These are phyloP conservation scores for Gymnothorax reevesii DNA, from an alignment of 2,797 vertebrate species.

Conservation along the genomic window DNA sequence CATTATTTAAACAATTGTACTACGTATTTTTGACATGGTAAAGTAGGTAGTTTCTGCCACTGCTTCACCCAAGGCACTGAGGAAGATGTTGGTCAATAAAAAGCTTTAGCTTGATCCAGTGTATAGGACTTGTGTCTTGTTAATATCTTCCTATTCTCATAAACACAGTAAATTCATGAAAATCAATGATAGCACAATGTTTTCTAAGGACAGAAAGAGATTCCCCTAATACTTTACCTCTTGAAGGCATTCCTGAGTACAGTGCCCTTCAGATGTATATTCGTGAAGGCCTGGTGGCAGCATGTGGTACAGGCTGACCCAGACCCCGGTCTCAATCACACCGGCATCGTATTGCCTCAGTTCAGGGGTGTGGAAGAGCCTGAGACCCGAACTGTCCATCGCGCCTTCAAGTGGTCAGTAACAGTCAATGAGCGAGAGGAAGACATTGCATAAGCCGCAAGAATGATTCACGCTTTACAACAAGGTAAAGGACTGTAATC, in stretches of 20 bases:
- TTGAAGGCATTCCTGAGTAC: conserved; percentile 82
- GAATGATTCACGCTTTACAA: neutral
- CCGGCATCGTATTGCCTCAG: conserved; percentile 80
- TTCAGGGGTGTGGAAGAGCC: conserved; percentile 74
- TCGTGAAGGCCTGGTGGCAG: conserved; percentile 82
- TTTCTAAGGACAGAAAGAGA: neutral
- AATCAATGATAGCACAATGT: neutral
- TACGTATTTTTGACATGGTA: too few species aligned
- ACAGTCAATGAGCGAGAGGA: neutral
- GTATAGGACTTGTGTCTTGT: too few species aligned
- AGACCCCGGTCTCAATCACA: conserved; percentile 83
- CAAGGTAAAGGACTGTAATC: neutral
- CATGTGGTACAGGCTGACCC: conserved; percentile 89
- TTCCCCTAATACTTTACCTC: conserved; percentile 68
- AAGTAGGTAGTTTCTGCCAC: too few species aligned
- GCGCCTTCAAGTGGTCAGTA: conserved; percentile 34
- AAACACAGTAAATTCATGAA: neutral
- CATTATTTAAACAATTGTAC: too few species aligned
- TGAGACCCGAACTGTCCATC: conserved; percentile 80
- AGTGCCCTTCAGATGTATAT: conserved; percentile 83
- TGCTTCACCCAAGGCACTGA: too few species aligned
- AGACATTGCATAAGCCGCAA: neutral
- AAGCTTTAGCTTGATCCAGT: too few species aligned
- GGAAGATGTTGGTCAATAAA: too few species aligned
- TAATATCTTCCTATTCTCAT: neutral